Evolutionary conservation across 1,140 invertebrate genomes (phyloP), one percentile per base, ranked within the genome.

Genomic region (Apis laboriosa): DNA sequence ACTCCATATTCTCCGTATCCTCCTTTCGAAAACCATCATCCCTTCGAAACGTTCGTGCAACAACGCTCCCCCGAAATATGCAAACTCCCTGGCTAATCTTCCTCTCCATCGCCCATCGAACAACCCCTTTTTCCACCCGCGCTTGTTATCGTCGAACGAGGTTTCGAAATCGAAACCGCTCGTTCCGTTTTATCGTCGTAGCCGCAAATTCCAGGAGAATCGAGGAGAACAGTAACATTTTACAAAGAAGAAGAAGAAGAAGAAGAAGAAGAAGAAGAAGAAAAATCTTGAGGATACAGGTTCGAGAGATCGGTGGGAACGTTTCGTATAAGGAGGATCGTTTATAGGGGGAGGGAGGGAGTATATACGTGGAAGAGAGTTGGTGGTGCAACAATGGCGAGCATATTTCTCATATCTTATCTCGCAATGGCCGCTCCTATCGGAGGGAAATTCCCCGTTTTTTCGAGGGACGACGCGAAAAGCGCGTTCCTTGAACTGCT

Each of bases 381-480:
- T 34, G 77, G 34, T 51, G 1, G 70, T 15, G 66, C 63, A 80
- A 85, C 77, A 85, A 84, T 78, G 56, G 64, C 83, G 77, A 73
- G 75, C 74, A 73, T 75, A 87, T 91, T 90, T 90, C 85, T 88
- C 85, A 83, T 83, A 88, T 87, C 83, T 90, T 91, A 90, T 91
- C 34, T 34, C 89, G 79, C 86, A 86, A 89, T 84, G 77, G 81
- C 70, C 78, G 86, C 55, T 74, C 66, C 64, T 60, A 15, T 43
- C 66, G 53, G 64, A 53, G 64, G 77, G 80, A 88, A 84, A 90
- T 88, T 89, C 70, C 68, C 82, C 86, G 64, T 9, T 34, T 19
- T 58, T 60, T 68, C 86, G 86, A 73, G 81, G 80, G 80, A 80
- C 78, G 80, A 85, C 83, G 82, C 34, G 55, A 64, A 68, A 43